Evolutionary conservation across 2,888 invertebrate species (phyloP), one percentile per base, ranked within the genome.

Genomic region (Tortricodes alternella): DNA sequence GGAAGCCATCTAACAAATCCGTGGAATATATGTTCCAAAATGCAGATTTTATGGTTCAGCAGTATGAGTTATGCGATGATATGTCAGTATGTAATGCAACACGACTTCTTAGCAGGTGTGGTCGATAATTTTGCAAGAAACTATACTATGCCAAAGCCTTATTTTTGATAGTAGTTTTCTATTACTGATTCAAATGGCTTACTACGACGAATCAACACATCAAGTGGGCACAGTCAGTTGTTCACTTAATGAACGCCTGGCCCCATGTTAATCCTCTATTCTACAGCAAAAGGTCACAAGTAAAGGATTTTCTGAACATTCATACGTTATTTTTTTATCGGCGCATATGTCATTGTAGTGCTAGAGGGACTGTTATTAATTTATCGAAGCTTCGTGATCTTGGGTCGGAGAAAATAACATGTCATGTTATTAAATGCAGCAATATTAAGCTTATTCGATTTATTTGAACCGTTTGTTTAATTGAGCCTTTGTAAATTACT

Each of bases 331-430:
- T 51, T 16, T 34, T 23, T 9, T 41, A 23, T 23, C 9, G 41
- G 16, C 1, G n/a, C 5, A 6, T 8, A 13, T 24, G 18, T 27
- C 18, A 35, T 44, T 19, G 52, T 15, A 37, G 19, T 43, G 21
- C 21, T 43, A 66, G 58, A 44, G 44, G 27, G 49, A 52, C 53
- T 52, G 67, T 77, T 74, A 79, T 80, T 75, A 79, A 82, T 80
- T 81, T 80, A 77, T 80, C 65, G 75, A 71, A 64, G 63, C 56
- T 59, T 53, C 53, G 58, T 64, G 70, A 70, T 67, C 67, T 65
- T 56, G 68, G 70, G 70, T 68, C 66, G n/a, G 61, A 46, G 46
- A 60, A 57, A 65, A 61, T 65, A 61, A 59, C 66, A 70, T 68
- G 70, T 64, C 68, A 70, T 74, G 62, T 63, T 34, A n/a, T 41